Conservation (phyloP, 2,113 vertebrate species). For the Paratilapia polleni region DNA sequence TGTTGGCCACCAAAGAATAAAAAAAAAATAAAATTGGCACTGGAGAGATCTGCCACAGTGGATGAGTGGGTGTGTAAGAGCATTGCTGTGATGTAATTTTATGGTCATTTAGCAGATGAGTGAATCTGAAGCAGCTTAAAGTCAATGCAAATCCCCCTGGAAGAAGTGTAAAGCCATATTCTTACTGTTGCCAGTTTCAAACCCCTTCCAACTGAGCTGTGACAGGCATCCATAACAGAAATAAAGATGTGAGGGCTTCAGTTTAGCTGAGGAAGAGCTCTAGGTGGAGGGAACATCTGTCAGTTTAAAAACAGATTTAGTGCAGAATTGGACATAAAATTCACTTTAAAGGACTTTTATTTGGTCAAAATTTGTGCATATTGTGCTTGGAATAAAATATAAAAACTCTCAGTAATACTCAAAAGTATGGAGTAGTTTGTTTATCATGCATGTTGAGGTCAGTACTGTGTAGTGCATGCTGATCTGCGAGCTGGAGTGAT, state of each 20-base stretch:
- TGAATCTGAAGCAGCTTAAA: slow-evolving; percentile 66
- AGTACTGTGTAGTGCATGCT: not conserved
- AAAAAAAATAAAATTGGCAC: slow-evolving; percentile 27
- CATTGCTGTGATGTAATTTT: slow-evolving; percentile 64
- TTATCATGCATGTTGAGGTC: slow-evolving; percentile 1
- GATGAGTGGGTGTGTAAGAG: slow-evolving; percentile 55
- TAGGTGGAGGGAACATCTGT: slow-evolving; percentile 24
- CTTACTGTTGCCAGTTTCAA: slow-evolving; percentile 51
- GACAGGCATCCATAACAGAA: slow-evolving; percentile 44
- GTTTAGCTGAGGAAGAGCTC: slow-evolving; percentile 30
- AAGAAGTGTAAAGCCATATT: slow-evolving; percentile 63
- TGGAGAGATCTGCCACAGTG: slow-evolving; percentile 27
- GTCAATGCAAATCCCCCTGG: slow-evolving; percentile 60
- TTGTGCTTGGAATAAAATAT: not conserved
- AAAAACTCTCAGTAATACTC: not conserved
- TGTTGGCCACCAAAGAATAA: slow-evolving; percentile 23
- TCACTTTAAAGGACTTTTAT: not conserved
- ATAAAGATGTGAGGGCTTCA: slow-evolving; percentile 28
- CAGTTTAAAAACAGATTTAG: slow-evolving; percentile 29
- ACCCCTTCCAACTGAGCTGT: slow-evolving; percentile 50
- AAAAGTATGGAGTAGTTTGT: not conserved
- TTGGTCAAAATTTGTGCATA: slow-evolving; percentile 5
- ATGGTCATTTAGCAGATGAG: slow-evolving; percentile 73
- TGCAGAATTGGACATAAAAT: not conserved
- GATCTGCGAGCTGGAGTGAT: slow-evolving; percentile 37